A percentile compares a stretch with the other conserved stretches of the same genome.
Evolutionary conservation across 2,888 invertebrate genomes (phyloP).

Genomic region (Oeneis ivallda): DNA sequence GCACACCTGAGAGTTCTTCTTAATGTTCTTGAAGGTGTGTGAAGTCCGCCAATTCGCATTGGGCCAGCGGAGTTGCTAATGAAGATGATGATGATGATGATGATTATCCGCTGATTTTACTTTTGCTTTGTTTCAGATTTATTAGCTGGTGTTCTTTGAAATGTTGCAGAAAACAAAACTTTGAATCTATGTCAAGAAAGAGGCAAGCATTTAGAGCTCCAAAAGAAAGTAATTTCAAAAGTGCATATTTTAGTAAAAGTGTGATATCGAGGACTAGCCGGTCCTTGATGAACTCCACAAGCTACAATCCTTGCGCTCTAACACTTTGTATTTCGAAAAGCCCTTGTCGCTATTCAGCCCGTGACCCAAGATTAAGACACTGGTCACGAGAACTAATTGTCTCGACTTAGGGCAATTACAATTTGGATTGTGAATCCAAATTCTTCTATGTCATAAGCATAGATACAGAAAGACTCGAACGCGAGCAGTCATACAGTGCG

Average conservation of each 20-base stretch:
- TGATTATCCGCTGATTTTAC: neutral
- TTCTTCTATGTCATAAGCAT: slow-evolving; percentile 47
- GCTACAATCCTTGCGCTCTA: slow-evolving; percentile 75
- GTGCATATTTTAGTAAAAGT: slow-evolving; percentile 66
- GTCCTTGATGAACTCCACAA: slow-evolving; percentile 81
- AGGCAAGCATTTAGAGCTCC: slow-evolving; percentile 56
- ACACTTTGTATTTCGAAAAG: slow-evolving; percentile 74
- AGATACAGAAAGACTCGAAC: slow-evolving; percentile 50
- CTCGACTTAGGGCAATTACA: slow-evolving; percentile 61
- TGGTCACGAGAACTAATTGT: slow-evolving; percentile 73
- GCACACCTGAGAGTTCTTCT: too few species aligned
- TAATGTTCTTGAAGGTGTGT: too few species aligned
- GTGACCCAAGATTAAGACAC: slow-evolving; percentile 84
- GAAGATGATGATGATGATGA: too few species aligned
- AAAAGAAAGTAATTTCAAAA: slow-evolving; percentile 64
- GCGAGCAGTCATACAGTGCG: slow-evolving; percentile 43
- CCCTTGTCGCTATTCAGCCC: slow-evolving; percentile 77
- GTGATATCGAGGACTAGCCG: slow-evolving; percentile 78
- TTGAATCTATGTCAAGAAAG: slow-evolving; percentile 74
- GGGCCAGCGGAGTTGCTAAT: too few species aligned
- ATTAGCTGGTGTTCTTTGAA: slow-evolving; percentile 55
- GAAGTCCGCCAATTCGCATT: too few species aligned
- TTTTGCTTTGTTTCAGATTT: slow-evolving; percentile 66
- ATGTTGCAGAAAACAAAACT: slow-evolving; percentile 71
- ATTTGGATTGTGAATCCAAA: slow-evolving; percentile 62